Conservation (phyloP, 2,888 invertebrate genomes). For the Chironomus tentans region DNA sequence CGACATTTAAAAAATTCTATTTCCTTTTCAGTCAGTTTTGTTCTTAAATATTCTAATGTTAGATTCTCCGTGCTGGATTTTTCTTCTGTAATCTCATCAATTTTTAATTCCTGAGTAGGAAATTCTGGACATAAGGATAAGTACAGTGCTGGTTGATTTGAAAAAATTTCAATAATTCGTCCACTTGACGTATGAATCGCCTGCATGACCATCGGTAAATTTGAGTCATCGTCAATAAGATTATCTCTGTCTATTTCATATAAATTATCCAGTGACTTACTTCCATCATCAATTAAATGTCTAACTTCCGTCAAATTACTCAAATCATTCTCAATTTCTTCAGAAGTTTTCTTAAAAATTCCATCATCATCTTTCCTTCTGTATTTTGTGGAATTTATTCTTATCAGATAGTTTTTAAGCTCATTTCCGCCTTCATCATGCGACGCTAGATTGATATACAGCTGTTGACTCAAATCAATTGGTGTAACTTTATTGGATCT, state of each 20-base stretch:
- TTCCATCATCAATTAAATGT: background rate
- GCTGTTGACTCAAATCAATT: background rate
- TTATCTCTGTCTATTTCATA: background rate
- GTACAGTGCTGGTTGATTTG: background rate
- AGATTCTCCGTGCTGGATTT: background rate
- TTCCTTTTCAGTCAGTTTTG: slow-evolving; percentile 19
- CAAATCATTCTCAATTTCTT: background rate
- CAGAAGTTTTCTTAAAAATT: background rate
- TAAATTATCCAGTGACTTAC: background rate
- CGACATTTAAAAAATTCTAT: slow-evolving; percentile 15
- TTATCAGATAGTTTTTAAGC: slow-evolving; percentile 1
- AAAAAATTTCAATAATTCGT: slow-evolving; percentile 9
- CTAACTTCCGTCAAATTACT: background rate
- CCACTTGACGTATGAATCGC: background rate
- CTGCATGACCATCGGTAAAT: background rate
- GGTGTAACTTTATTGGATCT: slow-evolving; percentile 6
- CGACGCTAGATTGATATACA: slow-evolving; percentile 2
- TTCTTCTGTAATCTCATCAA: background rate
- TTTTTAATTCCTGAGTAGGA: background rate
- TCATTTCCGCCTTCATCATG: background rate
- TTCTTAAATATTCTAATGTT: slow-evolving; percentile 3
- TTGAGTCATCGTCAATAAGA: background rate
- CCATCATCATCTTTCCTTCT: background rate
- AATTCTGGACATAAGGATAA: slow-evolving; percentile 2
- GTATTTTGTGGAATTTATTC: background rate